Base-by-base conservation (phyloP, 2,797 vertebrate species). In the Coendou prehensilis region DNA sequence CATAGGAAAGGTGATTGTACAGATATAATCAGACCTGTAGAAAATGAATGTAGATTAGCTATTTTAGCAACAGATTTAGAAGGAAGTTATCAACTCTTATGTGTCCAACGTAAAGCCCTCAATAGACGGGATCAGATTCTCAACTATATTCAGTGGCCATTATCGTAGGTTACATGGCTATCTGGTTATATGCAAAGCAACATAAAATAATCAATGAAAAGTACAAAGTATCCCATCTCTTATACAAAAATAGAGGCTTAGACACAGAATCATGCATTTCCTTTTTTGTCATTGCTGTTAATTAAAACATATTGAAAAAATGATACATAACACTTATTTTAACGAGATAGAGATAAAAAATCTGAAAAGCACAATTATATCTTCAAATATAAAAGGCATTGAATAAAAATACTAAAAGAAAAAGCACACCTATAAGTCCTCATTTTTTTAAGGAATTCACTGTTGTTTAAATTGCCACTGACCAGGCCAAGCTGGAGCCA, bases 401-500 rank as follows among this genome's bases (percentile, higher is more conserved):
- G 37, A 81, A 83, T 75, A 86, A 85, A 28, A 9, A 56, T 47
- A 52, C 57, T 28, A 84, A 28, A 9, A 80, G 7, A 50, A 33
- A 83, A 50, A 63, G 11, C 11, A 45, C 22, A 37, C 41, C 23
- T 73, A 41, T 9, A 56, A 76, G 4, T 7, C 13, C 15, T 50
- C 7, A 61, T 83, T 94, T 41, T 91, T 37, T 30, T 28, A 26
- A 61, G 50, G 52, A 90, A n/a, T 89, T 79, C 9, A 41, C 9
- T n/a, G 13, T 61, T 89, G 11, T 45, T 9, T 14, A 33, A 78
- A 13, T 76, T 0, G 93, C 91, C 2, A 82, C 97, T 2, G 92
- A 94, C 59, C 97, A 97, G 61, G 90, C 97, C 82, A 98, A 98
- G 96, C 98, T 98, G 6, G 98, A 99, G 98, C 98, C 98, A 96